A percentile compares a stretch with the other conserved stretches of the same genome.
Evolutionary conservation across 2,888 invertebrate genomes (phyloP).

Genomic region (Chaetoderma sp.): DNA sequence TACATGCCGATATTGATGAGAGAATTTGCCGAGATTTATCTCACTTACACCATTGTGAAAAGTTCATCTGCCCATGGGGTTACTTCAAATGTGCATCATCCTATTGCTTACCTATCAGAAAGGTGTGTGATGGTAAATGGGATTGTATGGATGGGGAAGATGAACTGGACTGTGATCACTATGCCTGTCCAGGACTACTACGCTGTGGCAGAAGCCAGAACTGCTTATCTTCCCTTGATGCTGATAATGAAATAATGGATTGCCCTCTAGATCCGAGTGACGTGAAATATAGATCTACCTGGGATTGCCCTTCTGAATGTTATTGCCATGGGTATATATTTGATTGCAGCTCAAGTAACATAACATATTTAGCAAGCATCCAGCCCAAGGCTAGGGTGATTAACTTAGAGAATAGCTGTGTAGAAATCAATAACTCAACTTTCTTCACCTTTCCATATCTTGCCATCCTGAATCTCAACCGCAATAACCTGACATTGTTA

Average conservation of each 20-base stretch:
- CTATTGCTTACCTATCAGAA: not conserved
- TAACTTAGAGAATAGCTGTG: not conserved
- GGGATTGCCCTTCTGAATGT: not conserved
- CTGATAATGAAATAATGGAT: not conserved
- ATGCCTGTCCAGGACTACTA: not conserved
- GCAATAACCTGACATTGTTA: not conserved
- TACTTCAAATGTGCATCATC: constrained; percentile 1
- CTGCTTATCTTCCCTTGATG: not conserved
- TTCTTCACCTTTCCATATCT: not conserved
- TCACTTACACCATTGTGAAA: not conserved
- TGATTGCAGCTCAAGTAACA: not conserved
- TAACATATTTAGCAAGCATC: not conserved
- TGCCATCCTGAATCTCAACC: not conserved
- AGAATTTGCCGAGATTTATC: not conserved
- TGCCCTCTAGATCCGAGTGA: not conserved
- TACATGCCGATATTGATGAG: not conserved
- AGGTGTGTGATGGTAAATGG: not conserved
- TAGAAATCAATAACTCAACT: not conserved
- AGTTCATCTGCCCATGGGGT: not conserved
- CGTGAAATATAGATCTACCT: not conserved
- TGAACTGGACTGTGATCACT: not conserved
- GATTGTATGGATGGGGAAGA: not conserved
- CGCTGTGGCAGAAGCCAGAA: not conserved
- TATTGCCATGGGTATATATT: not conserved
- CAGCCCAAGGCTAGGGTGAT: not conserved